Evolutionary conservation across 2,888 invertebrate species (phyloP).

Genomic region (Chrysolina oricalcia): DNA sequence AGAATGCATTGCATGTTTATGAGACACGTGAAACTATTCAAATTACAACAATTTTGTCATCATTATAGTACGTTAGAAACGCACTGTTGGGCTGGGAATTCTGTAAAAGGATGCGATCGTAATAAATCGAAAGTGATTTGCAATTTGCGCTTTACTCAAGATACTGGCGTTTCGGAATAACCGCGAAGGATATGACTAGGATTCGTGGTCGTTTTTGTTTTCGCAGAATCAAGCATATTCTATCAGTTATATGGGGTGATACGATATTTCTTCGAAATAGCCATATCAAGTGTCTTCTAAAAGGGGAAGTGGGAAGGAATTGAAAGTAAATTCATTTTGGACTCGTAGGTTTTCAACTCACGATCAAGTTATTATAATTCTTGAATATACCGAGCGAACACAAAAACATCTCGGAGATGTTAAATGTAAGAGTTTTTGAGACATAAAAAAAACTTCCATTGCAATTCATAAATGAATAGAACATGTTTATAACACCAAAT

Average conservation of each 20-base stretch:
- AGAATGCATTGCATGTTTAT: slow-evolving; percentile 37
- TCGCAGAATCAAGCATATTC: neutral
- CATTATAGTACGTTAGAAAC: slow-evolving; percentile 40
- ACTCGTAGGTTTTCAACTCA: too few species aligned
- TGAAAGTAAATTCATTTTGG: too few species aligned
- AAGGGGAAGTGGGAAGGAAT: too few species aligned
- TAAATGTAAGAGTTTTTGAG: too few species aligned
- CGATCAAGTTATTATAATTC: too few species aligned
- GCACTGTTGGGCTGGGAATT: slow-evolving; percentile 22
- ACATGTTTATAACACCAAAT: too few species aligned
- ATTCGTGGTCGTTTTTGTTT: neutral
- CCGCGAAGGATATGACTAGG: neutral
- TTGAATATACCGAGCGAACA: too few species aligned
- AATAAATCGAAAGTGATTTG: slow-evolving; percentile 34
- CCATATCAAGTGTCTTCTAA: too few species aligned
- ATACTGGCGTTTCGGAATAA: slow-evolving; percentile 17
- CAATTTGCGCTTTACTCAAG: slow-evolving; percentile 24
- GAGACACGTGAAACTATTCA: slow-evolving; percentile 43
- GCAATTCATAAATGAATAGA: too few species aligned
- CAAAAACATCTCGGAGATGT: too few species aligned
- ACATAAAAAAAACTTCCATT: too few species aligned
- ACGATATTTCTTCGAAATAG: neutral
- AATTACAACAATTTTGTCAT: slow-evolving; percentile 40
- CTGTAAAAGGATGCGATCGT: slow-evolving; percentile 23
- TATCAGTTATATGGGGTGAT: neutral